A percentile compares a stretch with the other conserved stretches of the same genome.
Evolutionary conservation across 2,888 invertebrate genomes (phyloP).

Genomic region (Imbricaverruca yamaguchii): DNA sequence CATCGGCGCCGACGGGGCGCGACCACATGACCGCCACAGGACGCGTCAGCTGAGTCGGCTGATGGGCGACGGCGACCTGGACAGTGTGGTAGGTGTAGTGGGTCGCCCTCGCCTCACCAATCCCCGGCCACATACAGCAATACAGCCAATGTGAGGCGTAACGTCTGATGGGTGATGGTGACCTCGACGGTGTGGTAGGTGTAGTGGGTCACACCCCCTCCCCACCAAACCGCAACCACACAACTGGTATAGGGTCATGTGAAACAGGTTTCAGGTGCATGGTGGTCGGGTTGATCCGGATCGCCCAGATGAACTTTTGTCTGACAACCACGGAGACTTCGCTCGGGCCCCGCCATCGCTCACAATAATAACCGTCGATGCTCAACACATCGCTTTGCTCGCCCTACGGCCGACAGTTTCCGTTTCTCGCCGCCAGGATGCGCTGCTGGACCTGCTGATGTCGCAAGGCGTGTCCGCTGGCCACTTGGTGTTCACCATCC

Average conservation of each 20-base stretch:
- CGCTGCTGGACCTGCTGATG: constrained; percentile 61
- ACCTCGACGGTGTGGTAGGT: neutral
- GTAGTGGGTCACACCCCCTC: neutral
- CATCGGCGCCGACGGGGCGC: neutral
- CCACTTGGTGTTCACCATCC: constrained; percentile 62
- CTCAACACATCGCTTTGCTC: too few species aligned
- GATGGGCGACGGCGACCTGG: constrained; percentile 66
- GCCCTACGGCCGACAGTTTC: neutral
- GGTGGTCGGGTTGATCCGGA: too few species aligned
- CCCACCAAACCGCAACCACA: neutral
- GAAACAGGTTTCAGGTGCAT: too few species aligned
- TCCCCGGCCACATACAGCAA: neutral
- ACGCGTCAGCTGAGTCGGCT: constrained; percentile 66
- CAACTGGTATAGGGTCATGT: too few species aligned
- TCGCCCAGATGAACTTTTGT: too few species aligned
- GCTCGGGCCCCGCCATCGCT: neutral
- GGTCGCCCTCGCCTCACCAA: too few species aligned
- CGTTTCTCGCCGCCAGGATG: constrained; percentile 51
- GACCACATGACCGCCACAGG: constrained; percentile 27
- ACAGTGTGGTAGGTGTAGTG: constrained; percentile 55
- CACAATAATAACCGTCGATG: neutral
- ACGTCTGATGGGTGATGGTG: neutral
- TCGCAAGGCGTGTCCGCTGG: constrained; percentile 62
- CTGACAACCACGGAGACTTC: neutral
- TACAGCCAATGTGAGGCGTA: neutral